Evolutionary conservation across 2,113 vertebrate species (phyloP).

Genomic region (Seriola quinqueradiata): DNA sequence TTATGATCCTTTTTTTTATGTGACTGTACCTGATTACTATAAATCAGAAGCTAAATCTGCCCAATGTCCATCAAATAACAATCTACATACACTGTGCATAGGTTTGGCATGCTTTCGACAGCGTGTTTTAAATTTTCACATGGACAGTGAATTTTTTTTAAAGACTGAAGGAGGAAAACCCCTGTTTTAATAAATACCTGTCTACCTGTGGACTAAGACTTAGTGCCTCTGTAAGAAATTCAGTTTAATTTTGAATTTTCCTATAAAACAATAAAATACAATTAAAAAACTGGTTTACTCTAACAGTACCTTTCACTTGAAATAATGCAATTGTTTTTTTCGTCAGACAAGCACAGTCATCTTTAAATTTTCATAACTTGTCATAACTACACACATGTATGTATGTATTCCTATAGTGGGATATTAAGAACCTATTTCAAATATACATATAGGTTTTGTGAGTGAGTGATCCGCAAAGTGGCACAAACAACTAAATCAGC

Average conservation of each 20-base stretch:
- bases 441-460: background rate
- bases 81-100: too few relatives aligned
- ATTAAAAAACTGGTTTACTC: background rate
- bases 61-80: too few relatives aligned
- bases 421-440: background rate
- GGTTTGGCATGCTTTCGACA: too few relatives aligned
- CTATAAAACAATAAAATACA: too few relatives aligned
- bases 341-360: background rate
- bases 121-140: too few relatives aligned
- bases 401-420: background rate
- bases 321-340: background rate
- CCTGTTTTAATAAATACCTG: too few relatives aligned
- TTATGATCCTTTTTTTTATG: background rate
- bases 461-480: slow-evolving; percentile 10
- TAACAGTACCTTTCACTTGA: background rate
- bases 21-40: background rate
- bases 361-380: slow-evolving; percentile 11
- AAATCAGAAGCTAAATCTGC: too few relatives aligned
- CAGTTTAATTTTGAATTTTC: too few relatives aligned
- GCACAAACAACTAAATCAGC: slow-evolving; percentile 8
- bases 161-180: too few relatives aligned
- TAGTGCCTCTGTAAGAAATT: too few relatives aligned
- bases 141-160: too few relatives aligned
- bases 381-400: background rate
- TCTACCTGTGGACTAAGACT: too few relatives aligned